Evolutionary conservation across 2,888 invertebrate genomes (phyloP).

Genomic region (Agonopterix alstromeriana): DNA sequence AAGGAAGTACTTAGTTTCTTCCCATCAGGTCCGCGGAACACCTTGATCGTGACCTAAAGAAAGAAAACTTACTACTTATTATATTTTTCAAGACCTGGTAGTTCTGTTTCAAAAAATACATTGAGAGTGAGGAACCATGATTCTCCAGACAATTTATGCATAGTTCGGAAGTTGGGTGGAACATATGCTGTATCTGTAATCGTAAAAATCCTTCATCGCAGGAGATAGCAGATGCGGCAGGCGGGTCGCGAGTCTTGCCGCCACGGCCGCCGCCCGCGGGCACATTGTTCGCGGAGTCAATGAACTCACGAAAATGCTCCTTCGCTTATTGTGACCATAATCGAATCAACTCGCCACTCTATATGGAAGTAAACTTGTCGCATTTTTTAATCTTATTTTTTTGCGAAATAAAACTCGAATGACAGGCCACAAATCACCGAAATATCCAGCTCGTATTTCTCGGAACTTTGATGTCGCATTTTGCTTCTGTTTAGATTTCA

Average conservation of each 20-base stretch:
- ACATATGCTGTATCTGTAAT: conserved; percentile 37
- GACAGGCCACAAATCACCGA: conserved; percentile 36
- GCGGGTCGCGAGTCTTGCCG: conserved; percentile 33
- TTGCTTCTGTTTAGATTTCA: not conserved
- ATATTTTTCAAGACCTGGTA: too few relatives aligned
- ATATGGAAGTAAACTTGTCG: conserved; percentile 58
- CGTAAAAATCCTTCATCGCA: conserved; percentile 53
- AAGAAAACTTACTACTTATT: too few relatives aligned
- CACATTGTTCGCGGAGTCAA: conserved; percentile 69
- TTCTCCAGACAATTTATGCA: too few relatives aligned
- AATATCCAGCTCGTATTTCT: conserved; percentile 24
- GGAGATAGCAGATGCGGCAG: conserved; percentile 48
- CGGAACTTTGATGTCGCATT: conserved; percentile 13
- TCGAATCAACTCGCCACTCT: conserved; percentile 63
- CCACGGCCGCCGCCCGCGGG: conserved; percentile 26
- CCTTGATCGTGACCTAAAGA: too few relatives aligned
- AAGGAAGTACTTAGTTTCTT: too few relatives aligned
- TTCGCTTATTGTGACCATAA: conserved; percentile 71
- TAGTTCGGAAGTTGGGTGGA: conserved; percentile 22
- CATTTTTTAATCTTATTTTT: conserved; percentile 41
- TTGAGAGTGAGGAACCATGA: too few relatives aligned
- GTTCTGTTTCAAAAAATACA: too few relatives aligned
- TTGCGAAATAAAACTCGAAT: conserved; percentile 46
- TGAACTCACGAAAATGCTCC: conserved; percentile 71
- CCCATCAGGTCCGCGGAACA: too few relatives aligned